Evolutionary conservation across 2,113 vertebrate genomes (phyloP).

Genomic region (Gasterosteus aculeatus): DNA sequence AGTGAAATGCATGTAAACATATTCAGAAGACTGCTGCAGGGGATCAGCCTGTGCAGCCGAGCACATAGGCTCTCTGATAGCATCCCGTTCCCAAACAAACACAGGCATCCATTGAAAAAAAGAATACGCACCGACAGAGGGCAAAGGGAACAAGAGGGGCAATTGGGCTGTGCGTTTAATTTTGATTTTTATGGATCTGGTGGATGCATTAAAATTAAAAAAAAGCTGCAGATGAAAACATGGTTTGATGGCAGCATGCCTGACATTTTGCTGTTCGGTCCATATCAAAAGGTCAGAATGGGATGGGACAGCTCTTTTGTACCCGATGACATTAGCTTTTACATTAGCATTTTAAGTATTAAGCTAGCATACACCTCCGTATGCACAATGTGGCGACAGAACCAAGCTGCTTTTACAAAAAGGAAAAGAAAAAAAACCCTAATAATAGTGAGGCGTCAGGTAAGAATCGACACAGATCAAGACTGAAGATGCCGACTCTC

Average conservation of each 20-base stretch:
- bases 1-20: slow-evolving; percentile 73
- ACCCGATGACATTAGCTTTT: slow-evolving; percentile 60
- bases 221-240: slow-evolving; percentile 35
- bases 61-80: slow-evolving; percentile 59
- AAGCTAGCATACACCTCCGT: slow-evolving; percentile 4
- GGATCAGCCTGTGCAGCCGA: slow-evolving; percentile 65
- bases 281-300: slow-evolving; percentile 66
- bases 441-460: slow-evolving; percentile 5
- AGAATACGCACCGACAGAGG: slow-evolving; percentile 53
- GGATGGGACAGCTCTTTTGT: slow-evolving; percentile 43
- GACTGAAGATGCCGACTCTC: not conserved
- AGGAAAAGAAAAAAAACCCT: not conserved
- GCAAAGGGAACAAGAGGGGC: slow-evolving; percentile 8
- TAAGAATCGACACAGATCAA: not conserved
- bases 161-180: not conserved
- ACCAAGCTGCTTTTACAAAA: not conserved
- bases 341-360: slow-evolving; percentile 40
- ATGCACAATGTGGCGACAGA: not conserved
- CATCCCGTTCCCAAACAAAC: slow-evolving; percentile 67
- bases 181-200: slow-evolving; percentile 10
- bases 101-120: slow-evolving; percentile 50
- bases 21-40: slow-evolving; percentile 65
- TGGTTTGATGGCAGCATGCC: slow-evolving; percentile 40
- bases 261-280: slow-evolving; percentile 56
- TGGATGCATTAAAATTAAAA: slow-evolving; percentile 17